Evolutionary conservation across 2,113 vertebrate species (phyloP), one percentile per base, ranked within the genome.

Genomic region (Hyperopisus bebe): DNA sequence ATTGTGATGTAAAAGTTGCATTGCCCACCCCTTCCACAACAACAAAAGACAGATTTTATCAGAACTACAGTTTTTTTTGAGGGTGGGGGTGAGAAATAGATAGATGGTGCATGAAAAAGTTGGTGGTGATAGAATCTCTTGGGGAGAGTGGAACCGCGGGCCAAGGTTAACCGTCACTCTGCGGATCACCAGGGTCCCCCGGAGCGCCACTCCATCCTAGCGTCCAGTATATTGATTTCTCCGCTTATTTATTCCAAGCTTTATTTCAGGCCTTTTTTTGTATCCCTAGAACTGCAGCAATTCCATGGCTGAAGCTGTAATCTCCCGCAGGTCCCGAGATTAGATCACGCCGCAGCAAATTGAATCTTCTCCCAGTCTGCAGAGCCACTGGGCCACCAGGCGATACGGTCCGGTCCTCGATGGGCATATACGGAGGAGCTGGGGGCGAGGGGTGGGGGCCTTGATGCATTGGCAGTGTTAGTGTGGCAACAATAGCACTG

Each of bases 301-400:
- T 85, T 90, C 90, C 91, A 88, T 89, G 92, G 90, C 91, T 91
- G 83, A 90, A 88, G 87, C 92, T 92, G 92, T 94, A 95, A 95
- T 95, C 94, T 91, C 93, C 90, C 86, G 84, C 92, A 93, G 90
- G 93, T 31, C 92, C 91, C 93, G 86, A 92, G 95, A 96, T 96
- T 95, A 95, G 94, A 95, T 95, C 94, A 94, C 91, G 90, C 92
- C 92, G 93, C 93, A 94, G 92, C 93, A 95, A 95, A 95, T 94
- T 92, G 92, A 95, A 95, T 93, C 93, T 92, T 66, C 91, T 91
- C 90, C 90, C 91, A 55, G 48, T 88, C 91, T 92, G 46, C 86
- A 86, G 88, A 93, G 91, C 91, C 90, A 92, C 92, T 89, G 90
- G 90, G 91, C 88, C 58, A 51, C 90, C 50, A 55, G 55, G 31